These are phyloP conservation scores for Platygyra sinensis DNA, from an alignment of 64 coral and sea anemone genomes.

Conservation along the genomic window DNA sequence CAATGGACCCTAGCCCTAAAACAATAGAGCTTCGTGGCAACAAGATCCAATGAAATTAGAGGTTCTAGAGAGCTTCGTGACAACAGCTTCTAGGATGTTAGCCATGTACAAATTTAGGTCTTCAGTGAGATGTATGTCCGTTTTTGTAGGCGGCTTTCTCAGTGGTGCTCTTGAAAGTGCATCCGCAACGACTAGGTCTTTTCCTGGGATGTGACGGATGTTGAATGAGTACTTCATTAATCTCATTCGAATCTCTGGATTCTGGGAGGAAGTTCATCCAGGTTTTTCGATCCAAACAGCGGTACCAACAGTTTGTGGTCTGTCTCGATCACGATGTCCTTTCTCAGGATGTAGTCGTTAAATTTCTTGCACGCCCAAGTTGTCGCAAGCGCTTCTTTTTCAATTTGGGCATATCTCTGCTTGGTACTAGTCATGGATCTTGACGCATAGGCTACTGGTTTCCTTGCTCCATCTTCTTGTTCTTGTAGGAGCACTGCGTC, in stretches of 20 bases:
- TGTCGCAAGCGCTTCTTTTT: neutral
- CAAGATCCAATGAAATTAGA: too few relatives aligned
- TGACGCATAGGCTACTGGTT: neutral
- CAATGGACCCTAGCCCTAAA: too few relatives aligned
- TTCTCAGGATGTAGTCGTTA: neutral
- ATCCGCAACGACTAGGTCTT: too few relatives aligned
- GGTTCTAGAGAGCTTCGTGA: too few relatives aligned
- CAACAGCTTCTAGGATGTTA: too few relatives aligned
- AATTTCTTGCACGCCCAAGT: neutral
- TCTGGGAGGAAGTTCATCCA: constrained; percentile 23
- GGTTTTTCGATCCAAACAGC: constrained; percentile 1
- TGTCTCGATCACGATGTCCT: constrained; percentile 21
- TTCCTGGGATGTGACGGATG: too few relatives aligned
- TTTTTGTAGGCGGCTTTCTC: too few relatives aligned
- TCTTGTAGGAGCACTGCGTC: neutral
- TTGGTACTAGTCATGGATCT: neutral
- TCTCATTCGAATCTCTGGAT: constrained; percentile 27
- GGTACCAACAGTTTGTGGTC: constrained; percentile 11
- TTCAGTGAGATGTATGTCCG: too few relatives aligned
- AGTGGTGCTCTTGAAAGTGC: too few relatives aligned
- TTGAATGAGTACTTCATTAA: neutral
- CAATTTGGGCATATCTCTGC: neutral
- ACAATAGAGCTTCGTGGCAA: too few relatives aligned
- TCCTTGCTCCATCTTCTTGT: neutral
- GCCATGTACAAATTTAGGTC: too few relatives aligned